Percentiles rank a stretch among this genome's conserved stretches.
Evolutionary conservation across 2,113 vertebrate species (phyloP).

Genomic region (Chascanopsetta lugubris): DNA sequence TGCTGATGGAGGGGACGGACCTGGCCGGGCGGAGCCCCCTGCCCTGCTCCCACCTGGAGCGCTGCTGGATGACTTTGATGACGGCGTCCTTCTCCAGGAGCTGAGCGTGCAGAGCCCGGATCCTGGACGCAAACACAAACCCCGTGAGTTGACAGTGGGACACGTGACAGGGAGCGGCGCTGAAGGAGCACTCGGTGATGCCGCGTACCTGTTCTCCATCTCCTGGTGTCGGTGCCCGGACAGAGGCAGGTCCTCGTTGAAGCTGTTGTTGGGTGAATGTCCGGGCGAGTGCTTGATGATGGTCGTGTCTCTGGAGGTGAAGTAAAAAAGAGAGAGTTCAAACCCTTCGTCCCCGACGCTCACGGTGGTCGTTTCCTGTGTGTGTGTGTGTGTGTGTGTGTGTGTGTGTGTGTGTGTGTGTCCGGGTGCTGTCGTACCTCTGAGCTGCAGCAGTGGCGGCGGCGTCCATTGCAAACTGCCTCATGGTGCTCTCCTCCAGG

Average conservation of each 20-base stretch:
- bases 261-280: conserved; percentile 93
- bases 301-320: conserved; percentile 87
- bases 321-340: conserved; percentile 10
- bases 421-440: conserved; percentile 63
- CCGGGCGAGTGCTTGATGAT: conserved; percentile 94
- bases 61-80: conserved; percentile 96
- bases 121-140: conserved; percentile 71
- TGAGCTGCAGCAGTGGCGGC: conserved; percentile 94
- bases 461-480: conserved; percentile 97
- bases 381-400: too few species aligned
- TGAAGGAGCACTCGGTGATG: too few species aligned
- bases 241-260: conserved; percentile 89
- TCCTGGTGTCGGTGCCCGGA: conserved; percentile 91
- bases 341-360: not conserved
- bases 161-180: too few species aligned
- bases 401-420: not conserved
- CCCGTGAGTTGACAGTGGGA: not conserved
- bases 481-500: conserved; percentile 96
- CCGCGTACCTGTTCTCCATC: conserved; percentile 93
- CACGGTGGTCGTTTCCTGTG: too few species aligned
- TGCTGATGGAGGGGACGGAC: conserved; percentile 89
- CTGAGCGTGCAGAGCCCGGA: conserved; percentile 91
- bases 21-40: conserved; percentile 87
- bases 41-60: conserved; percentile 87
- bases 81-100: conserved; percentile 95